Base-by-base conservation (phyloP, 2,888 invertebrate genomes). In the Ormia ochracea region DNA sequence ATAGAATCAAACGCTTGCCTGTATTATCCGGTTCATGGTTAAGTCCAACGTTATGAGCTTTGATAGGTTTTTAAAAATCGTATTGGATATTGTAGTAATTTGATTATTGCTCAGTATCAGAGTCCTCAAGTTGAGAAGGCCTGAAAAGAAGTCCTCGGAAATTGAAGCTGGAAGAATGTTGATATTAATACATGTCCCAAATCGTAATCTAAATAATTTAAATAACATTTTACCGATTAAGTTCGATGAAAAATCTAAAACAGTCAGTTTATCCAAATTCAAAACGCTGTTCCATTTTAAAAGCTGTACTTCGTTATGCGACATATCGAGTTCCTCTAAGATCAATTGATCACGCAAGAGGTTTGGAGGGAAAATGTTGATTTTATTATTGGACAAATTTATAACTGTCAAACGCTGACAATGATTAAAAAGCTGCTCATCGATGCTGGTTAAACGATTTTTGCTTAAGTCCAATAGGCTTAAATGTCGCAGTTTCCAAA, bases 241-340 rank as follows among this genome's bases (percentile, higher is more conserved):
- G 86, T 94, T 94, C 85, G 92, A 91, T 2, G 93, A 92, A 48
- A 94, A 87, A 83, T 93, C 92, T 4, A 94, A 87, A 9, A 91
- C 88, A 82, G 90, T 91, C 7, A 94, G 84, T 41, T 90, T 89
- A 4, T 84, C 85, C 54, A 93, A 87, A 63, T 91, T 90, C 5
- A 85, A 84, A 81, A 93, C 91, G 31, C 91, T 86, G 52, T 88
- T 89, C n/a, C 90, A 90, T 1, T 91, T 89, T 12, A 94, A 86
- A 2, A 87, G 86, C 38, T 90, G 88, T 63, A 94, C 87, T 76
- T 90, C 88, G 87, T 94, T 94, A 6, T 91, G 91, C 2, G 93
- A 92, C 63, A 94, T 88, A 87, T 94, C 94, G 33, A 95, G 87
- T 83, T 93, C 93, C 85, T 92, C 92, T 21, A 95, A 86, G 66